Percentiles rank a stretch among this genome's conserved stretches.
phyloP scores from a whole-genome alignment of 2,113 vertebrate species.

The Podilymbus podiceps region DNA sequence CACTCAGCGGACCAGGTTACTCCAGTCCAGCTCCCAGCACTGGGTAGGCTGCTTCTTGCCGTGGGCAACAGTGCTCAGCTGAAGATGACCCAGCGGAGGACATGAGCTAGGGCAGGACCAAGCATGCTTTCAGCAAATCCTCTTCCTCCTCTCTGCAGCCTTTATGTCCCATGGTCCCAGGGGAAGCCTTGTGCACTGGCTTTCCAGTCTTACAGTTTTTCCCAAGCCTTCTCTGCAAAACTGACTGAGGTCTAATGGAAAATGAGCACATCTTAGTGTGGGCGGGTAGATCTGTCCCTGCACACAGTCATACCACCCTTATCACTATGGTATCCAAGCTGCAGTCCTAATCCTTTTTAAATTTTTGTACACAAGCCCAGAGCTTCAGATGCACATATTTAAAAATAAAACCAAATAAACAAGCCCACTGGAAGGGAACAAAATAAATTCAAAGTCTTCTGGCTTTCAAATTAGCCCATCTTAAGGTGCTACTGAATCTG shows the following conservation, averaged over 20 bases:
- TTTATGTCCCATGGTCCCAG: not conserved
- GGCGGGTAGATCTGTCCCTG: not conserved
- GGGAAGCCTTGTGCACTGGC: not conserved
- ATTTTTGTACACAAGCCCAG: not conserved
- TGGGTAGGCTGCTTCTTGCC: not conserved
- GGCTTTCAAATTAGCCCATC: not conserved
- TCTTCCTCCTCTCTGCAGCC: not conserved
- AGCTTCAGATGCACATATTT: not conserved
- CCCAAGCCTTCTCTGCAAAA: not conserved
- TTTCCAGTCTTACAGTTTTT: not conserved
- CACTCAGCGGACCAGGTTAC: not conserved
- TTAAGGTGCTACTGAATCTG: not conserved
- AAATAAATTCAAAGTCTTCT: not conserved
- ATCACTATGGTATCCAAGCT: not conserved
- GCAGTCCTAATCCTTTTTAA: not conserved
- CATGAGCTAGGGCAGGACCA: not conserved
- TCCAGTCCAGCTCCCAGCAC: not conserved
- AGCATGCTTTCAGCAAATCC: not conserved
- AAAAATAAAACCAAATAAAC: not conserved
- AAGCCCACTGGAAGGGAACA: not conserved
- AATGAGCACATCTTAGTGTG: not conserved
- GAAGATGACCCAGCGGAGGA: not conserved
- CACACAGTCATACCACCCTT: not conserved
- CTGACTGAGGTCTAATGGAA: not conserved
- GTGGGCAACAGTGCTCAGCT: fast-evolving